Percentiles rank a stretch among this genome's conserved stretches.
phyloP scores from a whole-genome alignment of 2,888 invertebrate genomes.

The Pandemis corylana region DNA sequence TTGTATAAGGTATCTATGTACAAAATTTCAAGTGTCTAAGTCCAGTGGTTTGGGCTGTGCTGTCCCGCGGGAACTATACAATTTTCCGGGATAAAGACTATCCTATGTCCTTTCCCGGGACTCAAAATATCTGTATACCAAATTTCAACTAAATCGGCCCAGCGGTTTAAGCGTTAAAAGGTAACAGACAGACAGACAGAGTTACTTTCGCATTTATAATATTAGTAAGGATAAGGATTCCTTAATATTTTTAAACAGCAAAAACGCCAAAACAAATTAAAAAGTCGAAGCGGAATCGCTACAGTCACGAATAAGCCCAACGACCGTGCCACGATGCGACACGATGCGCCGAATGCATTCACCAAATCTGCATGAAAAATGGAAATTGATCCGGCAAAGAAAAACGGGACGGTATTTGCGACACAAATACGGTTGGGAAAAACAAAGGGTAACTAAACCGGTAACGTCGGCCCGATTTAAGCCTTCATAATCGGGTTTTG shows the following conservation, averaged over 20 bases:
- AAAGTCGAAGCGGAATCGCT: conserved; percentile 27
- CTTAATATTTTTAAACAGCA: not conserved
- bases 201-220: too few relatives aligned
- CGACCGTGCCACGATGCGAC: conserved; percentile 41
- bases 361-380: conserved; percentile 56
- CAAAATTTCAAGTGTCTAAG: too few relatives aligned
- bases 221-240: too few relatives aligned
- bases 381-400: conserved; percentile 55
- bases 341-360: conserved; percentile 55
- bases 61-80: too few relatives aligned
- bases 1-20: too few relatives aligned
- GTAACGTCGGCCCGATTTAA: conserved; percentile 18
- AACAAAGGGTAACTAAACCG: conserved; percentile 41
- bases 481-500: conserved; percentile 19
- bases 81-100: too few relatives aligned
- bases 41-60: too few relatives aligned
- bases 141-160: too few relatives aligned
- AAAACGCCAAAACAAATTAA: conserved; percentile 24
- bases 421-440: conserved; percentile 44
- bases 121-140: too few relatives aligned
- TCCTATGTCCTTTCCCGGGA: too few relatives aligned
- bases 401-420: conserved; percentile 41
- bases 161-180: too few relatives aligned
- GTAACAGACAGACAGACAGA: too few relatives aligned
- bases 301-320: conserved; percentile 30